Percentiles rank a stretch among this genome's conserved stretches.
These are phyloP conservation scores for Alcis repandata DNA, from an alignment of 2,888 invertebrate genomes.

Conservation along the genomic window DNA sequence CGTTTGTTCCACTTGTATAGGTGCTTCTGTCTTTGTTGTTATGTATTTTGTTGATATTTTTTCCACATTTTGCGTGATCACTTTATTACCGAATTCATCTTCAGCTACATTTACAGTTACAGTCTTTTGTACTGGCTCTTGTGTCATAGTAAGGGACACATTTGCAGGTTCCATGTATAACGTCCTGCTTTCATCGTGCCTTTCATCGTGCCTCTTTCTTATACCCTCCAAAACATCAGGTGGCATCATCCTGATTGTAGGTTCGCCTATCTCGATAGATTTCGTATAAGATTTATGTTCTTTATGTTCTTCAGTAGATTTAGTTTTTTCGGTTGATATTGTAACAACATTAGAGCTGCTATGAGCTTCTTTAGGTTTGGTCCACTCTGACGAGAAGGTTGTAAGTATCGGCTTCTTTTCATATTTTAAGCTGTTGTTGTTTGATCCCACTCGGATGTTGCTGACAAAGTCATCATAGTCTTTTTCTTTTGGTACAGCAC, in stretches of 20 bases:
- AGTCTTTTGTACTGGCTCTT: conserved; percentile 82
- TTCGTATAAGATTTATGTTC: conserved; percentile 80
- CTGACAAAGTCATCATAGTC: conserved; percentile 82
- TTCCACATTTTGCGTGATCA: conserved; percentile 82
- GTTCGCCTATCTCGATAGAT: conserved; percentile 82
- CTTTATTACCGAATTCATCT: conserved; percentile 82
- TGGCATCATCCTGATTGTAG: conserved; percentile 72
- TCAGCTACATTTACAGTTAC: conserved; percentile 83
- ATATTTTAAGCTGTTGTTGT: conserved; percentile 76
- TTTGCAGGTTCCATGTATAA: conserved; percentile 81
- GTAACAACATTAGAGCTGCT: conserved; percentile 76
- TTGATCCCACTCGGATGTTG: conserved; percentile 81
- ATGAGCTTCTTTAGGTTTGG: conserved; percentile 67
- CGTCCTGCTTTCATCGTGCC: conserved; percentile 73
- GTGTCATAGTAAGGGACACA: conserved; percentile 79
- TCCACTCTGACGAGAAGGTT: conserved; percentile 69
- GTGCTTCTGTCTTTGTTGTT: conserved; percentile 75
- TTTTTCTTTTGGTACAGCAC: conserved; percentile 60
- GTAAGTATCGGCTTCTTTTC: conserved; percentile 68
- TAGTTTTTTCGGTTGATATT: conserved; percentile 74
- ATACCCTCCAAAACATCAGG: conserved; percentile 81
- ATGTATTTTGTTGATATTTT: conserved; percentile 78
- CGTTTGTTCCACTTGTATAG: conserved; percentile 81
- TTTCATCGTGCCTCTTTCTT: conserved; percentile 69
- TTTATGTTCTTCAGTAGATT: conserved; percentile 66